Evolutionary conservation across 92 coral and sea anemone genomes (phyloP).

Genomic region (Parazoanthus swiftii): DNA sequence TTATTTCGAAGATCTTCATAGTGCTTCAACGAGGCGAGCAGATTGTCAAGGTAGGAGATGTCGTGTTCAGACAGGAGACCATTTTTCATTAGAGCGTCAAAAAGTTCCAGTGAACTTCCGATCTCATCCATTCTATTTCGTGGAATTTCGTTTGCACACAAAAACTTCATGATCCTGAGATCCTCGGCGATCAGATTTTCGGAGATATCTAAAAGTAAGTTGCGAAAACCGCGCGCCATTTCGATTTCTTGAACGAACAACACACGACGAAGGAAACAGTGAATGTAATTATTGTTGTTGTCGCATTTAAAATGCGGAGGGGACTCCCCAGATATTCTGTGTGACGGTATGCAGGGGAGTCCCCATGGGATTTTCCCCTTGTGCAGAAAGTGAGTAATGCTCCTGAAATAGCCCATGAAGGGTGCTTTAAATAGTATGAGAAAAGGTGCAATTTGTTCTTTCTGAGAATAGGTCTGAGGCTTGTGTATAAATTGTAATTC

Average conservation of each 20-base stretch:
- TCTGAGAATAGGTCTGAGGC: too few relatives aligned
- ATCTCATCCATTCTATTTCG: background rate
- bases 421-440: too few relatives aligned
- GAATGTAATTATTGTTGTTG: too few relatives aligned
- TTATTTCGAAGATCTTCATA: background rate
- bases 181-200: background rate
- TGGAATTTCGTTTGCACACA: conserved; percentile 23
- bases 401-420: too few relatives aligned
- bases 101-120: background rate
- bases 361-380: background rate
- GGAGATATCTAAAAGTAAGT: background rate
- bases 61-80: conserved; percentile 2
- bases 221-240: conserved; percentile 7
- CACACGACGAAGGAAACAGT: too few relatives aligned
- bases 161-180: background rate
- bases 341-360: background rate
- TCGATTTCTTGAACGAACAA: background rate
- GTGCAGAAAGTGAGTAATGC: background rate
- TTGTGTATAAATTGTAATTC: too few relatives aligned
- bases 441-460: too few relatives aligned
- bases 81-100: background rate
- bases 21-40: conserved; percentile 2
- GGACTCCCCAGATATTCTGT: too few relatives aligned
- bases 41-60: background rate
- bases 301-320: background rate